Conservation (phyloP, 2,113 vertebrate species). For the Odontophorus gujanensis region DNA sequence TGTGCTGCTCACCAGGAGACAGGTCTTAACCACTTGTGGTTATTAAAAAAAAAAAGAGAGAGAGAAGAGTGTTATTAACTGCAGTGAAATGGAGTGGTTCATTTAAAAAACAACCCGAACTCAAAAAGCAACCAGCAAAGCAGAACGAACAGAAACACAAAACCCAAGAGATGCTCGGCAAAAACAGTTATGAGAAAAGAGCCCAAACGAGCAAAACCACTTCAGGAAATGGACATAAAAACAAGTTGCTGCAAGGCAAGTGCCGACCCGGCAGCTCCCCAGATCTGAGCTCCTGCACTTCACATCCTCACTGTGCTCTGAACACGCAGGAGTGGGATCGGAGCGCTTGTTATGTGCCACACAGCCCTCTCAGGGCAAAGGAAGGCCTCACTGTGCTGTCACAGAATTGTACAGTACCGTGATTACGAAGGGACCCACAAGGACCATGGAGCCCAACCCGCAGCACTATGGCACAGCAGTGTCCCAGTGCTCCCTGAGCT, state of each 20-base stretch:
- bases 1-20: not conserved
- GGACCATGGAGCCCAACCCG: not conserved
- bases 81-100: not conserved
- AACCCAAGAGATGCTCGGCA: not conserved
- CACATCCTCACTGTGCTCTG: not conserved
- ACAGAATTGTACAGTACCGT: too few species aligned
- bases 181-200: not conserved
- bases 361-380: not conserved
- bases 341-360: not conserved
- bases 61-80: not conserved
- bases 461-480: too few species aligned
- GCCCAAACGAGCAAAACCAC: not conserved
- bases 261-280: accelerated
- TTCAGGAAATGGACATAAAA: accelerated
- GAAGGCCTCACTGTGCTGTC: not conserved
- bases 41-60: not conserved
- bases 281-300: accelerated
- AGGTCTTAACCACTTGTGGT: not conserved
- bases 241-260: not conserved
- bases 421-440: not conserved
- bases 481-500: not conserved
- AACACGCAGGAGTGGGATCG: not conserved
- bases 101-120: not conserved
- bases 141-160: conserved; percentile 1
- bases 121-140: not conserved